Evolutionary conservation across 2,888 invertebrate species (phyloP), one percentile per base, ranked within the genome.

Genomic region (Oscheius sp.): DNA sequence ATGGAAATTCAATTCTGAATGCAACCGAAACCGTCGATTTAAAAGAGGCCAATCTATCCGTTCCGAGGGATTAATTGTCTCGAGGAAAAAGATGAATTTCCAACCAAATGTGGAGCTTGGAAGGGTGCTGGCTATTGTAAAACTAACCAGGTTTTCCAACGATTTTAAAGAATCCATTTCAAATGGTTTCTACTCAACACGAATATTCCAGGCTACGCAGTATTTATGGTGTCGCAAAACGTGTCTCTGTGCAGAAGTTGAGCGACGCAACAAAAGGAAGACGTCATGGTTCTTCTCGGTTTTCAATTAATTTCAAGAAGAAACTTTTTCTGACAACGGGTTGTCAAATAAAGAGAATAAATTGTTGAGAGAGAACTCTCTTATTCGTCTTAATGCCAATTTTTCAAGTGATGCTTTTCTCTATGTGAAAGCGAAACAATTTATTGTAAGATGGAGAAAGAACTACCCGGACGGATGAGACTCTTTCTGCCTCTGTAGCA

Each of bases 201-300:
- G 12, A 42, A 15, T n/a, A n/a, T 25, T 48, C 5, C 12, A 77
- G 52, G 77, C 77, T 5, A 77, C 77, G 0, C 70, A 73, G 57
- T 77, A 73, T 50, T 58, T 77, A 1, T 77, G 77, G 77, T 77
- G 77, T 33, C 67, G 75, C 3, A 73, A 69, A 64, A 75, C 77
- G 2, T 77, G 77, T 45, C 64, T 72, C 27, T 74, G 74, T n/a
- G 5, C 23, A 17, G n/a, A 42, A 8, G 8, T 3, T 17, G 3
- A 42, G 42, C 3, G 42, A 42, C 2, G 20, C 2, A 4, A 20
- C n/a, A 8, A 37, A 12, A n/a, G n/a, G n/a, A n/a, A n/a, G n/a
- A n/a, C n/a, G n/a, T n/a, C n/a, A n/a, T n/a, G n/a, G n/a, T n/a
- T n/a, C n/a, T n/a, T n/a, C n/a, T n/a, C n/a, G n/a, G n/a, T n/a